These are phyloP conservation scores for Periplaneta americana DNA, from an alignment of 1,140 invertebrate species.

Conservation along the genomic window DNA sequence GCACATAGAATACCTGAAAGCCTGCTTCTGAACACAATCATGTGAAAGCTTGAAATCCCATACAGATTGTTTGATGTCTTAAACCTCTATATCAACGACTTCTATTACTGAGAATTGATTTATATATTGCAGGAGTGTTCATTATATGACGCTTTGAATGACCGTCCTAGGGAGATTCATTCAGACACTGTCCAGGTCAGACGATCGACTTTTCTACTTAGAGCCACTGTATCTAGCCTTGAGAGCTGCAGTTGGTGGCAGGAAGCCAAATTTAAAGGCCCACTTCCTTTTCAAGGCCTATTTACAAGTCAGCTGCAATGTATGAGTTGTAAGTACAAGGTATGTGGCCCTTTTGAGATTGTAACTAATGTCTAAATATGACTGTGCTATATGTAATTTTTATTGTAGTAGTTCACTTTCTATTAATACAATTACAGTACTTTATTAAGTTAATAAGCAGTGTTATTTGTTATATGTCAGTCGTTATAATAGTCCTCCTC, in stretches of 20 bases:
- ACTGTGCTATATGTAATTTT: not conserved
- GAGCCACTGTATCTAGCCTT: not conserved
- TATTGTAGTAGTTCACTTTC: too few relatives aligned
- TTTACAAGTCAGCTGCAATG: slow-evolving; percentile 80
- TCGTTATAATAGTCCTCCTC: too few relatives aligned
- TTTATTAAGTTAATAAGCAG: too few relatives aligned
- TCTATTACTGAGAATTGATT: not conserved
- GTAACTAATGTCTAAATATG: too few relatives aligned
- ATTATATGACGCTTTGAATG: not conserved
- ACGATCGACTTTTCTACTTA: not conserved
- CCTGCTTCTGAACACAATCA: too few relatives aligned
- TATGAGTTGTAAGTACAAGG: slow-evolving; percentile 71
- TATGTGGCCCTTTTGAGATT: slow-evolving; percentile 30
- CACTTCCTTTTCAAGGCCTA: slow-evolving; percentile 71
- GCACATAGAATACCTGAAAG: too few relatives aligned
- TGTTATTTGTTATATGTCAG: too few relatives aligned
- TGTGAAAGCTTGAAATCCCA: too few relatives aligned
- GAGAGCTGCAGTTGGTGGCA: not conserved
- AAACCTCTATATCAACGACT: too few relatives aligned
- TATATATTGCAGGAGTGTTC: not conserved
- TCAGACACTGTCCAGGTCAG: not conserved
- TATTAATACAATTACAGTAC: too few relatives aligned
- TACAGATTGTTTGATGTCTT: too few relatives aligned
- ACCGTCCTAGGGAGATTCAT: not conserved
- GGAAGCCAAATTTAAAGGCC: not conserved